Evolutionary conservation across 1,140 invertebrate species (phyloP).

Genomic region (Triops longicaudatus): DNA sequence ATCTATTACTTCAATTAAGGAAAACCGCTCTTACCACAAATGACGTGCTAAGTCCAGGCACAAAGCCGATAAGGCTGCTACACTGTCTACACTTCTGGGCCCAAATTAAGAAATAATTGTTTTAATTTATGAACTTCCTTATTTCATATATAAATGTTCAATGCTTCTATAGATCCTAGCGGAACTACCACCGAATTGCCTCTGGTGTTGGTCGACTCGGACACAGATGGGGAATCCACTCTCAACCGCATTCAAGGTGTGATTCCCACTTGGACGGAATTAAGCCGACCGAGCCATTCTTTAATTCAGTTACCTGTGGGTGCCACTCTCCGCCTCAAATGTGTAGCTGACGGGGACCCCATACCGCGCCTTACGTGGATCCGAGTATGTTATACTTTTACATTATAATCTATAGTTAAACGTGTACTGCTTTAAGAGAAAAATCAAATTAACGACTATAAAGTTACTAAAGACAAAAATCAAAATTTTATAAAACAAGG

Average conservation of each 20-base stretch:
- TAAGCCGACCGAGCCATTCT: background rate
- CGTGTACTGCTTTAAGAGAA: too few relatives aligned
- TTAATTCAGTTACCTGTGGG: constrained; percentile 23
- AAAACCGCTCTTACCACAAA: too few relatives aligned
- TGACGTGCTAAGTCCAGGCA: too few relatives aligned
- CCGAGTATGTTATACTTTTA: constrained; percentile 20
- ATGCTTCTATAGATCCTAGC: background rate
- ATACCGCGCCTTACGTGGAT: constrained; percentile 31
- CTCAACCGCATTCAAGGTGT: background rate
- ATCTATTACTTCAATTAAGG: too few relatives aligned
- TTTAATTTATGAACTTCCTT: too few relatives aligned
- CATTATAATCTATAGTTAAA: too few relatives aligned
- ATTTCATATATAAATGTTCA: background rate
- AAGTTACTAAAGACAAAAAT: too few relatives aligned
- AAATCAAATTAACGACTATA: too few relatives aligned
- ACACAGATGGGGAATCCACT: background rate
- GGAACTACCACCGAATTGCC: background rate
- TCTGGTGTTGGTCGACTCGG: background rate
- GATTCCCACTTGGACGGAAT: background rate
- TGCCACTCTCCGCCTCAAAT: constrained; percentile 27
- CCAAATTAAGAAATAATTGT: too few relatives aligned
- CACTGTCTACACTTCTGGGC: too few relatives aligned
- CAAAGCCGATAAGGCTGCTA: too few relatives aligned
- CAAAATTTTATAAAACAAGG: too few relatives aligned
- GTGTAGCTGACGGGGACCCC: constrained; percentile 31